Conservation (phyloP, 2,113 vertebrate species). For the Mugil cephalus region DNA sequence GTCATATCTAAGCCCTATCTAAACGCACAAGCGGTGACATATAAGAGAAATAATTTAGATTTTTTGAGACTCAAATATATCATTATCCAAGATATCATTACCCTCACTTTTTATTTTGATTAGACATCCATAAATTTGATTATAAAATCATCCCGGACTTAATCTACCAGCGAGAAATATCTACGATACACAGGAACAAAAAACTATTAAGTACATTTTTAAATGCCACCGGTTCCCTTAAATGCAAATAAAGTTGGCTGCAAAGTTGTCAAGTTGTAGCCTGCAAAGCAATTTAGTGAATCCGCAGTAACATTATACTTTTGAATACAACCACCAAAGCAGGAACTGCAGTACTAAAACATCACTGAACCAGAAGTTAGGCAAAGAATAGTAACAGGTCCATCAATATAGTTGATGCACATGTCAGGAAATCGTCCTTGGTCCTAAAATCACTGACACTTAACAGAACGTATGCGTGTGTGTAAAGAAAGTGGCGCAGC, state of each 20-base stretch:
- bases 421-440: neutral
- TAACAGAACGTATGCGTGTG: neutral
- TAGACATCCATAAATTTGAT: neutral
- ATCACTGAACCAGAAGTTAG: neutral
- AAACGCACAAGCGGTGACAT: neutral
- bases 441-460: neutral
- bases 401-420: neutral
- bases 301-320: neutral
- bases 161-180: neutral
- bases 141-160: neutral
- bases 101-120: neutral
- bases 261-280: neutral
- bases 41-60: neutral
- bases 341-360: neutral
- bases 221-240: neutral
- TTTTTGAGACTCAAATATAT: neutral
- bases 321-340: neutral
- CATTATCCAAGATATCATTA: neutral
- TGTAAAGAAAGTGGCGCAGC: neutral
- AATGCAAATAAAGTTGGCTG: neutral
- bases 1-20: neutral
- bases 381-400: neutral
- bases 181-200: no score
- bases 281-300: neutral
- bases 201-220: no score